Percentiles rank a stretch among this genome's conserved stretches.
phyloP scores from a whole-genome alignment of 2,113 vertebrate genomes.

The Cacatua alba region DNA sequence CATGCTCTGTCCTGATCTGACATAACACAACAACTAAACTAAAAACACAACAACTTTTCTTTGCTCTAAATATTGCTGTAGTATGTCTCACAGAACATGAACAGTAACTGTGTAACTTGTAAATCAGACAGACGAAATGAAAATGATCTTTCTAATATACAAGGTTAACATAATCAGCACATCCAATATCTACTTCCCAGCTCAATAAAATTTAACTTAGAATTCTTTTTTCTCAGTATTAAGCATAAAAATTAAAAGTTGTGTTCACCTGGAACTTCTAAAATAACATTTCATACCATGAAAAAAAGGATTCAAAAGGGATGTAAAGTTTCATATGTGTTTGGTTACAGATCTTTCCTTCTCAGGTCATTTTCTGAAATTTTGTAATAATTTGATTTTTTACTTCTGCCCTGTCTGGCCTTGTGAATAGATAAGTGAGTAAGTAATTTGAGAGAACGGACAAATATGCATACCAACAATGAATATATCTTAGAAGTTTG shows the following conservation, averaged over 20 bases:
- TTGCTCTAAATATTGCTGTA: accelerated
- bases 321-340: neutral
- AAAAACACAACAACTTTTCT: neutral
- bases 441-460: neutral
- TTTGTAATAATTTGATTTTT: neutral
- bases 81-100: neutral
- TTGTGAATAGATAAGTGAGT: neutral
- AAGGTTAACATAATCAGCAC: neutral
- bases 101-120: neutral
- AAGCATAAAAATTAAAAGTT: neutral
- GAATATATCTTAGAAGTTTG: neutral
- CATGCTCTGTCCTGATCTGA: neutral
- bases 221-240: neutral
- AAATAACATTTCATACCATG: neutral
- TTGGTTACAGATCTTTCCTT: neutral
- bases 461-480: neutral
- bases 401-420: neutral
- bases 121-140: neutral
- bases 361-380: neutral
- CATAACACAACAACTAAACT: neutral
- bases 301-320: neutral
- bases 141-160: neutral
- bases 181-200: neutral
- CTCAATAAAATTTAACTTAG: neutral
- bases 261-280: neutral